phyloP scores from a whole-genome alignment of 2,113 vertebrate genomes.

The Platysteira castanea region DNA sequence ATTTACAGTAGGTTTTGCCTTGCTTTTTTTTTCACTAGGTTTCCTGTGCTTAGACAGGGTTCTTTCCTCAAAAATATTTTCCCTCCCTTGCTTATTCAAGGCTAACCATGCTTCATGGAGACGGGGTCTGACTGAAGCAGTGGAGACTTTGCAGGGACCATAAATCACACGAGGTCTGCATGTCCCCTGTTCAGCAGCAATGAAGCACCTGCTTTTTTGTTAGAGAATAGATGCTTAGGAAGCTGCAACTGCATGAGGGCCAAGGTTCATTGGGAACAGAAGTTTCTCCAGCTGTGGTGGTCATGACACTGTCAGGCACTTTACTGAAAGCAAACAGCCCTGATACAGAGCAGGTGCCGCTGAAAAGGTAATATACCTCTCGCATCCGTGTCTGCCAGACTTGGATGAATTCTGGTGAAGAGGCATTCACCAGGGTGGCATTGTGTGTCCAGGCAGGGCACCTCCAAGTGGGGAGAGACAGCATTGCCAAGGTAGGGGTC shows the following conservation, averaged over 20 bases:
- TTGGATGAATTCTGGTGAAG: slow-evolving; percentile 81
- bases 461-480: slow-evolving; percentile 89
- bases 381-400: slow-evolving; percentile 92
- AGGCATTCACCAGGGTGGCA: slow-evolving; percentile 80
- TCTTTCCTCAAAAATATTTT: neutral
- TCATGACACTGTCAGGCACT: neutral
- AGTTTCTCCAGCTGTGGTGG: neutral
- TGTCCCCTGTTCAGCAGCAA: neutral
- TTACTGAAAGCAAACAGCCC: neutral
- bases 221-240: neutral
- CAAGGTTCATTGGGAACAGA: neutral
- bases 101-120: neutral
- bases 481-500: slow-evolving; percentile 88
- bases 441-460: slow-evolving; percentile 94
- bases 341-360: neutral
- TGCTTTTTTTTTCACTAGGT: neutral
- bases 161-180: neutral
- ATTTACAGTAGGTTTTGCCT: neutral
- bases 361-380: slow-evolving; percentile 74
- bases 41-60: neutral
- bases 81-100: neutral
- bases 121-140: neutral
- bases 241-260: neutral
- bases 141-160: neutral
- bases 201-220: neutral